Evolutionary conservation across 1,140 invertebrate genomes (phyloP).

Genomic region (Globodera rostochiensis): DNA sequence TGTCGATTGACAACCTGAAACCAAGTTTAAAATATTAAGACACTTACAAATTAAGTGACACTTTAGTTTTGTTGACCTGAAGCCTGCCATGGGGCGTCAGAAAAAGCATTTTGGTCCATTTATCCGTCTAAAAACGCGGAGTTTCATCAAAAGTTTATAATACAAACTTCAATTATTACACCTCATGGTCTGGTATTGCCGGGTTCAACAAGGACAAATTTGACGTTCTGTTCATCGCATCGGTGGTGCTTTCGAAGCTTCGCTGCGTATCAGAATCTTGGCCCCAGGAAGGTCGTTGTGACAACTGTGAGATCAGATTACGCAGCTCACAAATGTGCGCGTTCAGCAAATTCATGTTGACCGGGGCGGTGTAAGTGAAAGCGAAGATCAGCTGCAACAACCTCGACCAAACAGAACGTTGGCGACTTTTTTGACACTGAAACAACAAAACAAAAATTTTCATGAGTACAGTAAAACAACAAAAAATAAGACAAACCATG

Average conservation of each 20-base stretch:
- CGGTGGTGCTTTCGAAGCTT: slow-evolving; percentile 1
- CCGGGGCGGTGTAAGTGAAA: slow-evolving; percentile 10
- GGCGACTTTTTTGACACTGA: not conserved
- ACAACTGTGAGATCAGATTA: not conserved
- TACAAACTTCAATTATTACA: not conserved
- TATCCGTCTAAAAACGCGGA: slow-evolving; percentile 18
- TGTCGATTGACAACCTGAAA: slow-evolving; percentile 35
- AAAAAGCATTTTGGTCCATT: slow-evolving; percentile 42
- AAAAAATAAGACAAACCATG: not conserved
- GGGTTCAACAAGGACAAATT: slow-evolving; percentile 23
- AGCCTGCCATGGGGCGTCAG: slow-evolving; percentile 35
- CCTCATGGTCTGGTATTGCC: slow-evolving; percentile 29
- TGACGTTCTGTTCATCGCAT: not conserved
- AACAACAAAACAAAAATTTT: not conserved
- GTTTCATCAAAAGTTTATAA: not conserved
- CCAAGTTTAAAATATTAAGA: not conserved
- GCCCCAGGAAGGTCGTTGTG: not conserved
- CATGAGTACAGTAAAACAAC: not conserved
- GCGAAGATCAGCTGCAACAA: slow-evolving; percentile 13
- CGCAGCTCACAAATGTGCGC: slow-evolving; percentile 16
- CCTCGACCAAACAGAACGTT: slow-evolving; percentile 3
- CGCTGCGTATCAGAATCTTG: slow-evolving; percentile 4
- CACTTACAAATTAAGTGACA: not conserved
- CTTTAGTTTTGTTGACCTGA: slow-evolving; percentile 13
- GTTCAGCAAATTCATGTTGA: slow-evolving; percentile 19